Conservation (phyloP, 2,113 vertebrate genomes). For the Nyctereutes procyonoides region DNA sequence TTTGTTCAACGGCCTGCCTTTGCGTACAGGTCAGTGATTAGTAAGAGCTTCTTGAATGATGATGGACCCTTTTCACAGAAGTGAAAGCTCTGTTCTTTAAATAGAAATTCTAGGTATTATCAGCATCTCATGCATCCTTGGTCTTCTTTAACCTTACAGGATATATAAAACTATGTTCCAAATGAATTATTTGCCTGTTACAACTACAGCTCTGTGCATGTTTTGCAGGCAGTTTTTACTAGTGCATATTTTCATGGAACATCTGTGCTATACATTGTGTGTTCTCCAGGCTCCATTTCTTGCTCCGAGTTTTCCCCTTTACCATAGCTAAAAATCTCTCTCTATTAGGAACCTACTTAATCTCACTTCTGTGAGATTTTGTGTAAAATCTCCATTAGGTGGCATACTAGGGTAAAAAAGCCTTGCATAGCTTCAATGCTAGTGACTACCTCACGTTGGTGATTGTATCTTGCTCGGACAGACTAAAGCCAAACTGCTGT, state of each 20-base stretch:
- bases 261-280: neutral
- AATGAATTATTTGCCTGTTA: neutral
- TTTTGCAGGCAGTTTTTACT: neutral
- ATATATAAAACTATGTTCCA: neutral
- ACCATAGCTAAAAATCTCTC: neutral
- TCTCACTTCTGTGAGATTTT: neutral
- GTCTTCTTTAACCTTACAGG: constrained; percentile 23
- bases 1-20: constrained; percentile 51
- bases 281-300: neutral
- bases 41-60: constrained; percentile 41
- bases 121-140: neutral
- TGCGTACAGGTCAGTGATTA: constrained; percentile 43
- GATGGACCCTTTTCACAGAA: constrained; percentile 18
- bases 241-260: neutral
- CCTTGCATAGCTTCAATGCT: neutral
- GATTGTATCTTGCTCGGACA: neutral
- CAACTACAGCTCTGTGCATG: neutral
- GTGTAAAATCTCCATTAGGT: neutral
- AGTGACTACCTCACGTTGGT: neutral
- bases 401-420: neutral
- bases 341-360: neutral
- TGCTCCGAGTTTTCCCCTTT: neutral
- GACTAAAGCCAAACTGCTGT: neutral
- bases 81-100: constrained; percentile 57
- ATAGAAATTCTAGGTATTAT: constrained; percentile 41